Conservation (phyloP, 2,797 vertebrate species). For the Clarias laeviceps region DNA sequence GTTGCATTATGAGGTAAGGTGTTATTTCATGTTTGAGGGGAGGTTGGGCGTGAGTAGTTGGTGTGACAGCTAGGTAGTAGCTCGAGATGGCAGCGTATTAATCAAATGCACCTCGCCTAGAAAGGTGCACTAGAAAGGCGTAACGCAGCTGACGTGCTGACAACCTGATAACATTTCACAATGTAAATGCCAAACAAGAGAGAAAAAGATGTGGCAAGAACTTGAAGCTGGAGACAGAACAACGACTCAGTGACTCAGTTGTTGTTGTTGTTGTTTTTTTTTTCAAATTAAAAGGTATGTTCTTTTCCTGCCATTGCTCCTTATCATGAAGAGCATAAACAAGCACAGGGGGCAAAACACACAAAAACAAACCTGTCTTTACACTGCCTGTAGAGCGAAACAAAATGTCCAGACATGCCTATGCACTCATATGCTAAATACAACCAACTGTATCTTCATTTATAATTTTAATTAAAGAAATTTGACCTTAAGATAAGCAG, state of each 20-base stretch:
- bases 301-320: constrained; percentile 25
- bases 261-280: not conserved
- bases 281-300: constrained; percentile 22
- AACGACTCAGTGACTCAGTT: not conserved
- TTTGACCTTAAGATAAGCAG: not conserved
- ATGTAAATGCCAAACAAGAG: constrained; percentile 52
- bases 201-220: constrained; percentile 17
- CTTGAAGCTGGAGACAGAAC: not conserved
- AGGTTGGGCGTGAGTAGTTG: constrained; percentile 28
- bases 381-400: constrained; percentile 27
- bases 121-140: constrained; percentile 17
- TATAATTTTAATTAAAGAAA: not conserved
- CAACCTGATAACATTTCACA: constrained; percentile 49
- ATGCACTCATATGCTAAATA: not conserved
- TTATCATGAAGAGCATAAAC: constrained; percentile 29
- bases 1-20: constrained; percentile 10
- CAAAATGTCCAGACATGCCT: not conserved
- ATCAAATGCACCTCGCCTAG: constrained; percentile 28
- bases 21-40: constrained; percentile 14
- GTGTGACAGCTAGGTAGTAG: constrained; percentile 44
- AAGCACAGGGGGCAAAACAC: not conserved
- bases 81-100: constrained; percentile 45
- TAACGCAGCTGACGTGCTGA: constrained; percentile 40
- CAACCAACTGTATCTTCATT: not conserved
- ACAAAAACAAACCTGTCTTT: constrained; percentile 1